Conservation (phyloP, 2,113 vertebrate species). For the Sigmodon hispidus region DNA sequence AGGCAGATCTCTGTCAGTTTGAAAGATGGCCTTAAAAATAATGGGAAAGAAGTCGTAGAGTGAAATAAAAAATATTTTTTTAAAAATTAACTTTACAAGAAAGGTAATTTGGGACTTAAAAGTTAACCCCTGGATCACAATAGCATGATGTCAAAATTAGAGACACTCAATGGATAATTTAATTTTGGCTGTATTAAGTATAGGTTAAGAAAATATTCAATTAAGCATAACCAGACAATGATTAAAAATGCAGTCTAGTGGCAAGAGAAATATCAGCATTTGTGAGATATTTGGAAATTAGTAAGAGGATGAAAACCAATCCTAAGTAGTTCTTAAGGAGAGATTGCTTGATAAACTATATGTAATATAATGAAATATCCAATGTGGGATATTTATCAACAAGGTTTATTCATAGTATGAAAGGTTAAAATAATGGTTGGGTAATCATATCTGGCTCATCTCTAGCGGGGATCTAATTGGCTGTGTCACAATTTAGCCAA, state of each 20-base stretch:
- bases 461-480: not conserved
- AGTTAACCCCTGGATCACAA: not conserved
- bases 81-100: slow-evolving; percentile 42
- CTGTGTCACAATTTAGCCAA: not conserved
- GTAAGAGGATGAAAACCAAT: not conserved
- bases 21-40: not conserved
- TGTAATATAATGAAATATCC: not conserved
- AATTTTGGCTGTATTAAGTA: not conserved
- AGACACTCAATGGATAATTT: not conserved
- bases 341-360: not conserved
- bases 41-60: not conserved
- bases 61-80: slow-evolving; percentile 1
- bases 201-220: not conserved
- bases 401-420: not conserved
- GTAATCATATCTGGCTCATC: no score
- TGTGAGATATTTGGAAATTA: not conserved
- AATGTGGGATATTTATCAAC: not conserved
- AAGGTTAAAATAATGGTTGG: not conserved
- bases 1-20: not conserved
- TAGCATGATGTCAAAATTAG: not conserved
- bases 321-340: not conserved
- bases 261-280: not conserved
- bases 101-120: slow-evolving; percentile 1
- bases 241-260: not conserved
- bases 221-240: not conserved